A percentile compares a stretch with the other conserved stretches of the same genome.
phyloP scores from a whole-genome alignment of 1,140 invertebrate species.

The Mercenaria mercenaria region DNA sequence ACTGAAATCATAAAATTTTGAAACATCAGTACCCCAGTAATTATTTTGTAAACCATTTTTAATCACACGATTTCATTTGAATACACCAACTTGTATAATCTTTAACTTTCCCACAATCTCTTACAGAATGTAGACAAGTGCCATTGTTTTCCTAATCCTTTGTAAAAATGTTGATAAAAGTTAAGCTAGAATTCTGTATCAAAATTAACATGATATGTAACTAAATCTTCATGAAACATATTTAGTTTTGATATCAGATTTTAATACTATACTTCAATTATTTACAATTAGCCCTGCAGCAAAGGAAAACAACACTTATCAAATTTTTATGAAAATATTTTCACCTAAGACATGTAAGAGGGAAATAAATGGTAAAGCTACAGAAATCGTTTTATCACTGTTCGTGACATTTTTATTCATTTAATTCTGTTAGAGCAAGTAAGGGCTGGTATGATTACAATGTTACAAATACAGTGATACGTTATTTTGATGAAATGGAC shows the following conservation, averaged over 20 bases:
- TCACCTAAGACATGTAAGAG: background rate
- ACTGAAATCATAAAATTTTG: too few relatives aligned
- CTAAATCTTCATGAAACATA: background rate
- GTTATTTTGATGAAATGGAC: too few relatives aligned
- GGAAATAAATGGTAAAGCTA: background rate
- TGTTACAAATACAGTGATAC: too few relatives aligned
- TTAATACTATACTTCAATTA: background rate
- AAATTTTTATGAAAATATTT: conserved; percentile 20
- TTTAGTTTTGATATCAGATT: conserved; percentile 6
- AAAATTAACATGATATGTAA: background rate
- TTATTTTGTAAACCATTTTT: background rate
- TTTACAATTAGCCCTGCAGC: conserved; percentile 4
- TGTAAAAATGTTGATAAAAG: conserved; percentile 8
- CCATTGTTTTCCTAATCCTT: conserved; percentile 16
- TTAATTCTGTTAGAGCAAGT: too few relatives aligned
- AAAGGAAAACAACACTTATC: background rate
- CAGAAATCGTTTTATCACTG: background rate
- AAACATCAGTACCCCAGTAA: too few relatives aligned
- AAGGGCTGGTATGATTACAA: too few relatives aligned
- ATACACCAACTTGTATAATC: background rate
- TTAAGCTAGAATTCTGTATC: background rate
- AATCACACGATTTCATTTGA: background rate
- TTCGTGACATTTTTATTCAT: background rate
- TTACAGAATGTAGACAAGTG: background rate
- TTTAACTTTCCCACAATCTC: background rate